These are phyloP conservation scores for Amblyteles armatorius DNA, from an alignment of 2,888 invertebrate genomes.

Conservation along the genomic window DNA sequence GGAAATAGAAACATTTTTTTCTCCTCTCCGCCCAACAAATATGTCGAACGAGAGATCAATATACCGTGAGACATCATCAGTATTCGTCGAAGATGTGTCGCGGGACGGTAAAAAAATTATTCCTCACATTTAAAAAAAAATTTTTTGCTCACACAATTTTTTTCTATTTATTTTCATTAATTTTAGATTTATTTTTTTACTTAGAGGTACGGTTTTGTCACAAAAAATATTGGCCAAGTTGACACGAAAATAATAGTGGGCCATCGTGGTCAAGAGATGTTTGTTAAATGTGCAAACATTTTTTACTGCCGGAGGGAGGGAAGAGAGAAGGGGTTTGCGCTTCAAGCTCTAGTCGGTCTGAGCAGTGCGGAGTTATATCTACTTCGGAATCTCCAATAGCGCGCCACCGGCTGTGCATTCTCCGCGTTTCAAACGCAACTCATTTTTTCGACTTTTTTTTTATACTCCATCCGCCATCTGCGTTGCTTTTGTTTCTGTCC, in stretches of 20 bases:
- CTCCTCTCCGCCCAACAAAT: not conserved
- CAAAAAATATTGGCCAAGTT: no score
- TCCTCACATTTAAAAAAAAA: not conserved
- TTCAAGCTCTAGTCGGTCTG: not conserved
- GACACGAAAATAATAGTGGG: no score
- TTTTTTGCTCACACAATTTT: no score
- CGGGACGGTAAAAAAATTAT: not conserved
- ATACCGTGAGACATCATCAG: not conserved
- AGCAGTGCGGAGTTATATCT: not conserved
- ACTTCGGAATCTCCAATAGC: slow-evolving; percentile 23
- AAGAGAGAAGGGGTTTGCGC: not conserved
- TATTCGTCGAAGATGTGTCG: slow-evolving; percentile 27
- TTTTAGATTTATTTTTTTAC: no score
- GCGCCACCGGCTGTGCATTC: not conserved
- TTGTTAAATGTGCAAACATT: no score
- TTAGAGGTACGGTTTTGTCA: no score
- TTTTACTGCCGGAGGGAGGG: not conserved
- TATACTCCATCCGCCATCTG: no score
- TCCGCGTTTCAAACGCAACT: slow-evolving; percentile 3
- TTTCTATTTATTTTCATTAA: no score
- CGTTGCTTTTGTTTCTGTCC: not conserved
- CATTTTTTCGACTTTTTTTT: not conserved
- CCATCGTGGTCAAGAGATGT: no score
- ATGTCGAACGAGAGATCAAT: slow-evolving; percentile 6
- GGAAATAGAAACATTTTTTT: slow-evolving; percentile 12